Conservation (phyloP, 2,888 invertebrate species). For the Ptychoptera contaminata region DNA sequence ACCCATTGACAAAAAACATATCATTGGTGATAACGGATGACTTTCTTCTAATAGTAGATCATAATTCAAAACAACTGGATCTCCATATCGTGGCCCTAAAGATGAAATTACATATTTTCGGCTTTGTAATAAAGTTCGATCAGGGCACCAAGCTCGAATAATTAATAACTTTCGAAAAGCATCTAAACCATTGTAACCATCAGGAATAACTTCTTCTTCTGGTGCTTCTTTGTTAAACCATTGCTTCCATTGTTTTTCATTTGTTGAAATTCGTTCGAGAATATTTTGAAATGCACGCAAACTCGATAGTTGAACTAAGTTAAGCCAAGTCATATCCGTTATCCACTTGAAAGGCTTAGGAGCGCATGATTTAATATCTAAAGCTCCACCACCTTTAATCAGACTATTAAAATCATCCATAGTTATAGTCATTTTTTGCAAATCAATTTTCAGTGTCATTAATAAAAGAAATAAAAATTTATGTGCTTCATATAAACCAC, state of each 20-base stretch:
- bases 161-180: constrained; percentile 56
- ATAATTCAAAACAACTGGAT: constrained; percentile 59
- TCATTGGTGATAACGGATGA: constrained; percentile 49
- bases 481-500: constrained; percentile 63
- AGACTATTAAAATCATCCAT: constrained; percentile 62
- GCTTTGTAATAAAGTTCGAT: constrained; percentile 60
- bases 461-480: constrained; percentile 65
- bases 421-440: constrained; percentile 45
- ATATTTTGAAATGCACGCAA: constrained; percentile 48
- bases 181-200: constrained; percentile 53
- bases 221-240: constrained; percentile 70
- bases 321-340: constrained; percentile 66
- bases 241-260: constrained; percentile 45
- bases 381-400: constrained; percentile 65
- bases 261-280: constrained; percentile 40
- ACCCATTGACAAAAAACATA: constrained; percentile 68
- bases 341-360: constrained; percentile 67
- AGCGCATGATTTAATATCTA: constrained; percentile 59
- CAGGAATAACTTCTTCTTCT: constrained; percentile 60
- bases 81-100: constrained; percentile 51
- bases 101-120: constrained; percentile 56
- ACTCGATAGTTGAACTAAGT: constrained; percentile 53
- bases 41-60: constrained; percentile 56
- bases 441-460: constrained; percentile 59
- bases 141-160: constrained; percentile 65